These are phyloP conservation scores for Antrozous pallidus DNA, from an alignment of 2,797 vertebrate genomes.

Conservation along the genomic window DNA sequence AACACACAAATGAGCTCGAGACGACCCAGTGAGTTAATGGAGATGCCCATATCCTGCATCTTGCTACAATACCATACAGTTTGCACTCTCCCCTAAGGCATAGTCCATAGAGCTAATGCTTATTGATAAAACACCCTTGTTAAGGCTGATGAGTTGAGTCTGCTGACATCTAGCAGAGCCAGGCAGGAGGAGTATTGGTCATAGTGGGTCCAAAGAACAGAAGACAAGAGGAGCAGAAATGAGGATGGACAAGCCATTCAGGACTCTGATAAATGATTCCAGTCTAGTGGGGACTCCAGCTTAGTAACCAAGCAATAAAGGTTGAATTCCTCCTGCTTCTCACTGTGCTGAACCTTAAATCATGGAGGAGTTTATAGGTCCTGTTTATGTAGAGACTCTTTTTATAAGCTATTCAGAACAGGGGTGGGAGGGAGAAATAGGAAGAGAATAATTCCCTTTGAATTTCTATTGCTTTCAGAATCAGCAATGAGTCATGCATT, in stretches of 20 bases:
- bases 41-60: neutral
- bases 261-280: neutral
- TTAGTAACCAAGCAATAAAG: neutral
- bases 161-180: neutral
- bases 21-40: neutral
- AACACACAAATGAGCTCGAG: neutral
- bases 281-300: neutral
- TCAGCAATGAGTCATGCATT: constrained; percentile 82
- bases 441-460: constrained; percentile 54
- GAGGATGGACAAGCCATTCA: neutral
- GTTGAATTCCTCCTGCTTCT: neutral
- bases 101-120: neutral
- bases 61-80: rapidly evolving
- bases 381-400: constrained; percentile 47
- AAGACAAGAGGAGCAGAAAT: neutral
- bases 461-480: constrained; percentile 69
- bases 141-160: neutral
- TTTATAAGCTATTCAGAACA: constrained; percentile 60
- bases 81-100: rapidly evolving
- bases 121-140: no score
- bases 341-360: neutral
- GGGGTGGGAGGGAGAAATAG: constrained; percentile 46
- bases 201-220: neutral
- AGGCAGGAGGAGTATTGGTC: neutral
- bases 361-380: neutral